These are phyloP conservation scores for Drosophila picticornis DNA, from an alignment of 2,888 invertebrate species.

Conservation along the genomic window DNA sequence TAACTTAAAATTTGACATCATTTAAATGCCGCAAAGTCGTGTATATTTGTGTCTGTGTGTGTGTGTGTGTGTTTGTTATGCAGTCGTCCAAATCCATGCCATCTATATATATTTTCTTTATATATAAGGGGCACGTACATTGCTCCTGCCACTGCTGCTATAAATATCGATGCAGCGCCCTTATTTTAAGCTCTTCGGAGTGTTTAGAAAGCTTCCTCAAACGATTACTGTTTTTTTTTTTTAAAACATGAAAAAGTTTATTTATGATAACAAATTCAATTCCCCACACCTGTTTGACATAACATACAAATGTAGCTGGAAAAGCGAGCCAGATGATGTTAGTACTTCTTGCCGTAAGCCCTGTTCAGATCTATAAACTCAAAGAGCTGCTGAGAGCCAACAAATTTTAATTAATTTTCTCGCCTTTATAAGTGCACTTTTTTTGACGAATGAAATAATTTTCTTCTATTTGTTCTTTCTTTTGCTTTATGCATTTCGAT, in stretches of 20 bases:
- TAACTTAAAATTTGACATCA: conserved; percentile 74
- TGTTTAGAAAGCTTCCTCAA: neutral
- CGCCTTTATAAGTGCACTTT: neutral
- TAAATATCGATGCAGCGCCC: conserved; percentile 59
- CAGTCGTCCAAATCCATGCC: conserved; percentile 37
- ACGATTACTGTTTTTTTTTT: neutral
- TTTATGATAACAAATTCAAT: neutral
- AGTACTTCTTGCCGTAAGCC: no score
- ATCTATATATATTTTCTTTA: conserved; percentile 1
- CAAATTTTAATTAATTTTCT: no score
- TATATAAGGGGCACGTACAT: conserved; percentile 37
- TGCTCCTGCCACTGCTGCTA: conserved; percentile 62
- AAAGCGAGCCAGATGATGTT: neutral
- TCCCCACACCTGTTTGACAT: neutral
- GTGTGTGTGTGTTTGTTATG: neutral
- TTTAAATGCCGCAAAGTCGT: conserved; percentile 47
- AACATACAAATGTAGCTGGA: neutral
- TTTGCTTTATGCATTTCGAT: neutral
- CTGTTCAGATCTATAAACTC: no score
- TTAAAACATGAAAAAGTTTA: neutral
- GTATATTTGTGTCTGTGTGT: conserved; percentile 4
- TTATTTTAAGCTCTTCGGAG: conserved; percentile 45
- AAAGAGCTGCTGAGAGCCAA: no score
- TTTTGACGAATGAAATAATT: neutral
- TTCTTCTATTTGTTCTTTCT: neutral